Evolutionary conservation across 2,888 invertebrate genomes (phyloP).

Genomic region (Ectemnius cavifrons): DNA sequence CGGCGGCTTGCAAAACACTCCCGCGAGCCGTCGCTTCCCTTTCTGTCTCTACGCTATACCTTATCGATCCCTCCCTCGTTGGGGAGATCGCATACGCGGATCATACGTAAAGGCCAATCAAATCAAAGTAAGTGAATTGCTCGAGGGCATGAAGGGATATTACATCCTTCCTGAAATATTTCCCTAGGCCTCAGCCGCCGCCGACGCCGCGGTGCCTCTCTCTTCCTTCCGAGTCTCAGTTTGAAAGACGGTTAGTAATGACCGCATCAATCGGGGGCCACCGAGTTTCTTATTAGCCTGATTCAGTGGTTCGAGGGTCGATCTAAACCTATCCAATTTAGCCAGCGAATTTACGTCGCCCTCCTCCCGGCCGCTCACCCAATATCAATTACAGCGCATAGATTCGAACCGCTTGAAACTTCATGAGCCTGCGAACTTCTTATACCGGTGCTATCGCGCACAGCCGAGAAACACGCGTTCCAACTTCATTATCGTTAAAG

Average conservation of each 20-base stretch:
- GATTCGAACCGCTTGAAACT: not conserved
- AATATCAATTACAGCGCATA: constrained; percentile 34
- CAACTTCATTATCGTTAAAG: not conserved
- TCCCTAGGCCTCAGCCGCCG: constrained; percentile 53
- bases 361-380: constrained; percentile 3
- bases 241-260: constrained; percentile 39
- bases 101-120: constrained; percentile 73
- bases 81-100: constrained; percentile 48
- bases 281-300: constrained; percentile 38
- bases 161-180: constrained; percentile 49
- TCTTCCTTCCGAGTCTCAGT: constrained; percentile 33
- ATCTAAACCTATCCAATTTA: constrained; percentile 46
- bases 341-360: constrained; percentile 9
- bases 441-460: too few relatives aligned
- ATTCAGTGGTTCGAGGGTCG: constrained; percentile 34
- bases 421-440: not conserved
- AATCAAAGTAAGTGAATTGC: constrained; percentile 78
- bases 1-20: constrained; percentile 70
- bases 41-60: constrained; percentile 33
- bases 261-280: constrained; percentile 38
- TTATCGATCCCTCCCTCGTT: constrained; percentile 16
- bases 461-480: too few relatives aligned
- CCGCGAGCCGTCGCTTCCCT: constrained; percentile 56
- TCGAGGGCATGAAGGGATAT: constrained; percentile 57
- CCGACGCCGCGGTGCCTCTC: not conserved